A percentile compares a stretch with the other conserved stretches of the same genome.
phyloP scores from a whole-genome alignment of 2,888 invertebrate species.

The Hymenopus coronatus region DNA sequence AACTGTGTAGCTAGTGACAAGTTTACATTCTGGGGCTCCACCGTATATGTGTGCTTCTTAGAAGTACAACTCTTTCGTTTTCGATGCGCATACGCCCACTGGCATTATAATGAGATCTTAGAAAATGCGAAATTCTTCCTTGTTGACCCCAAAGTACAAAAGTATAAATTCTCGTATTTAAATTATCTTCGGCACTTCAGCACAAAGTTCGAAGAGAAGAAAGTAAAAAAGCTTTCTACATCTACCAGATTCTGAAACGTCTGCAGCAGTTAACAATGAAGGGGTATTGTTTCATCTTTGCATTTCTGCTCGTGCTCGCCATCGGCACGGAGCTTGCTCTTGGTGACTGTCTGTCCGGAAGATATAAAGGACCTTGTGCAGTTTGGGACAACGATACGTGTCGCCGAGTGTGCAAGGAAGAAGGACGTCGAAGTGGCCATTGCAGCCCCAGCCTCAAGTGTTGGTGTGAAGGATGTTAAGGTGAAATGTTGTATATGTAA shows the following conservation, averaged over 20 bases:
- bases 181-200: background rate
- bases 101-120: background rate
- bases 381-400: constrained; percentile 1
- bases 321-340: background rate
- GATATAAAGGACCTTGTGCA: background rate
- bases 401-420: background rate
- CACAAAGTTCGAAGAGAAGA: background rate
- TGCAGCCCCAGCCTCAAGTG: background rate
- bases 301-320: background rate
- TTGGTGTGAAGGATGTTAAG: constrained; percentile 1
- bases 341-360: background rate
- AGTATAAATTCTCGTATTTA: background rate
- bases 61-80: background rate
- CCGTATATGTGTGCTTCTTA: background rate
- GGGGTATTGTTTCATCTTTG: background rate
- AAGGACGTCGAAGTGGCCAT: background rate
- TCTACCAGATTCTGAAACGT: background rate
- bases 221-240: background rate
- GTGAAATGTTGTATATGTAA: background rate
- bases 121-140: background rate
- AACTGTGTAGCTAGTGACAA: no score
- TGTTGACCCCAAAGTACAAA: background rate
- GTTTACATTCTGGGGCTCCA: background rate
- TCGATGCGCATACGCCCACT: background rate
- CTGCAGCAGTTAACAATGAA: background rate